Evolutionary conservation across 2,888 invertebrate genomes (phyloP).

Genomic region (Vannuccia rotundouncinata): DNA sequence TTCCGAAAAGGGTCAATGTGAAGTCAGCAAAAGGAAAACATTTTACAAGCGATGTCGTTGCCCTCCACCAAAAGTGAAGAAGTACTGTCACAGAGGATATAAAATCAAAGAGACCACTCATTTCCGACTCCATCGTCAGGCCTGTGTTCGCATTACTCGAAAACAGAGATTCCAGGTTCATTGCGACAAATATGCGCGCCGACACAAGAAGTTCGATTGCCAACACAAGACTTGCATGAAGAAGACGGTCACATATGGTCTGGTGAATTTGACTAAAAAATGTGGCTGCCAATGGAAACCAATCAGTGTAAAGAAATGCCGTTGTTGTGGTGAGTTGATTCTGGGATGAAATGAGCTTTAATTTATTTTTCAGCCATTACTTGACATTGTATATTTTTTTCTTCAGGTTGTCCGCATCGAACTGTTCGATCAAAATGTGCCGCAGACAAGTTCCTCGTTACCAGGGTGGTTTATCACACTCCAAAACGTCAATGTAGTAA

Average conservation of each 20-base stretch:
- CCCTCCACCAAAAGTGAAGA: neutral
- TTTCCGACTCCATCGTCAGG: neutral
- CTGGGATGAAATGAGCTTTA: no score
- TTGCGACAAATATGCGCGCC: neutral
- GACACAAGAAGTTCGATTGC: constrained; percentile 8
- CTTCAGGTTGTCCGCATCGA: constrained; percentile 17
- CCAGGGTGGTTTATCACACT: constrained; percentile 22
- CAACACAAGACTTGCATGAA: constrained; percentile 25
- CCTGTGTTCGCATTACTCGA: neutral
- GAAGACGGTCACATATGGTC: neutral
- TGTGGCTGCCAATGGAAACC: constrained; percentile 20
- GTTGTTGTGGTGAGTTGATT: constrained; percentile 32
- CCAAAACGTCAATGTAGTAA: neutral
- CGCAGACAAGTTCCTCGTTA: neutral
- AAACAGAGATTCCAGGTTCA: neutral
- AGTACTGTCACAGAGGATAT: constrained; percentile 11
- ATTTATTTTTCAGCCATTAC: neutral
- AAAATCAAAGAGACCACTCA: neutral
- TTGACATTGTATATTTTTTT: neutral
- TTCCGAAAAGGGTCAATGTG: constrained; percentile 7
- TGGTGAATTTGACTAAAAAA: neutral
- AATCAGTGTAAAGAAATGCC: constrained; percentile 12
- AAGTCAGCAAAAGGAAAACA: neutral
- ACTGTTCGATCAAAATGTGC: constrained; percentile 7
- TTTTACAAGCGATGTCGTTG: constrained; percentile 28